These are phyloP conservation scores for Scleropages formosus DNA, from an alignment of 2,797 vertebrate species.

Conservation along the genomic window DNA sequence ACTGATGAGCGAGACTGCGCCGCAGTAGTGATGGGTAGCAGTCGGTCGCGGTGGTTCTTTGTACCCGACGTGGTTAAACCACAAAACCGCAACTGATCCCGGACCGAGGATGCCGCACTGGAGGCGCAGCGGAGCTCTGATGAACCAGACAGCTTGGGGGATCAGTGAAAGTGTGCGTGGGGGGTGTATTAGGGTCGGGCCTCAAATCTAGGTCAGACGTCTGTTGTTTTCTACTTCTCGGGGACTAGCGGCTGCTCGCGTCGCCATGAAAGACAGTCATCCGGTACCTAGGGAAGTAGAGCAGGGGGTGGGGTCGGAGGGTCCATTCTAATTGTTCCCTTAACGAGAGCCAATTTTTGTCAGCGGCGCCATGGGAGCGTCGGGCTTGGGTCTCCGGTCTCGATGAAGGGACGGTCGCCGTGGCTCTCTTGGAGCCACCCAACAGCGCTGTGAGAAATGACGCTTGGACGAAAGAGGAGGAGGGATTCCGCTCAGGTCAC, in stretches of 20 bases:
- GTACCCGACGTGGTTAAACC: background rate
- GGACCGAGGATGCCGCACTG: background rate
- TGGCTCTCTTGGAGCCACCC: no score
- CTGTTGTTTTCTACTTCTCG: slow-evolving; percentile 5
- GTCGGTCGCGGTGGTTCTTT: background rate
- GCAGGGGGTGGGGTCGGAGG: no score
- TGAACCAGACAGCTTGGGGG: background rate
- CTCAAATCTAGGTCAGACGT: slow-evolving; percentile 15
- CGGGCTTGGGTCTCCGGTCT: no score
- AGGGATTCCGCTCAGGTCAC: background rate
- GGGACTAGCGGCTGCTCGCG: background rate
- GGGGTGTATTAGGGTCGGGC: background rate
- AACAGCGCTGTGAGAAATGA: background rate
- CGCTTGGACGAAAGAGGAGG: background rate
- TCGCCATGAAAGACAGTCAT: background rate
- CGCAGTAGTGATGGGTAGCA: background rate
- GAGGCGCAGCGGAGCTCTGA: background rate
- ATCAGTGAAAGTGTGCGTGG: background rate
- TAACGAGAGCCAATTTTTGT: background rate
- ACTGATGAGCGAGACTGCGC: background rate
- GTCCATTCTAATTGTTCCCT: no score
- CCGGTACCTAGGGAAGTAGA: background rate
- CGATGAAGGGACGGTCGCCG: no score
- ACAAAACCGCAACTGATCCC: slow-evolving; percentile 6
- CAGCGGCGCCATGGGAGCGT: background rate